Evolutionary conservation across 1,140 invertebrate genomes (phyloP), one percentile per base, ranked within the genome.

Genomic region (Drosophila miranda): DNA sequence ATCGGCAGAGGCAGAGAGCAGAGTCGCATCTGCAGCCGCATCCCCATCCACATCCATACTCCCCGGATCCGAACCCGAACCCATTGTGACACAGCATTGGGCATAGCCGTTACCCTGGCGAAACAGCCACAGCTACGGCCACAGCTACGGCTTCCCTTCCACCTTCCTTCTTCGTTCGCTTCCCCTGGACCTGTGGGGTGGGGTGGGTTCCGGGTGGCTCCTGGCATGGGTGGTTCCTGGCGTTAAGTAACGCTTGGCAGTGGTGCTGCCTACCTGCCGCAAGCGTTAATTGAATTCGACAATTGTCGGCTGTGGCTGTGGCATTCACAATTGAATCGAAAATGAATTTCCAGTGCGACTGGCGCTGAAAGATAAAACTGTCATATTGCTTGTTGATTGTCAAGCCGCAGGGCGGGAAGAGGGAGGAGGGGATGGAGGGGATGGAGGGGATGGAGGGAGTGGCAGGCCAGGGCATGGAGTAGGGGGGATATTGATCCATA

Each of bases 271-370:
- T 26, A 4, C 52, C 55, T 58, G 80, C 59, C 61, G 53, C 55
- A 71, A 75, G 78, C 75, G 62, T 86, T 86, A 86, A 87, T 87
- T 87, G 82, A 87, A 87, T 87, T 87, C 69, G 71, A 87, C 82
- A 82, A 82, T 78, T 82, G 78, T 75, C 62, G 72, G 14, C 62
- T 41, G 54, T 56, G 70, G 19, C 62, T 41, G 54, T 56, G 70
- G 44, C 72, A 84, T 76, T 84, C 56, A 71, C 66, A 88, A 87
- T 82, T 64, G 75, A 75, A 75, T 82, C 68, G 75, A 75, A 75
- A 87, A 69, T 72, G 53, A 69, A 75, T 62, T 75, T 77, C 60
- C 66, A 82, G 59, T 63, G 77, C 64, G 67, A 43, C 74, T 87
- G 78, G 50, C 64, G 72, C 48, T 60, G 62, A 78, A 76, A 87